phyloP scores from a whole-genome alignment of 64 coral and sea anemone genomes.

The Porites australiensis region DNA sequence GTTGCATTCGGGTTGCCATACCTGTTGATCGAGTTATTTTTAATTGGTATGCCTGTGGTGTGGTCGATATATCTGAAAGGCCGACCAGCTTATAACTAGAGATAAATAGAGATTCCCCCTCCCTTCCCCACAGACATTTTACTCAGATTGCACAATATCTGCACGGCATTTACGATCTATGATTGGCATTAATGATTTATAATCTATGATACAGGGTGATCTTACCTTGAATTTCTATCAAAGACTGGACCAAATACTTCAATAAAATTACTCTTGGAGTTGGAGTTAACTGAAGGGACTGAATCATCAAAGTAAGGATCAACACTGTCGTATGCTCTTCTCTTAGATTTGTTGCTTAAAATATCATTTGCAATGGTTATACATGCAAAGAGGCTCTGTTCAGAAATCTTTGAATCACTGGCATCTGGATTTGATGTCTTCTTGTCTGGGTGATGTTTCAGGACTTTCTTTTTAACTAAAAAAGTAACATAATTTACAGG shows the following conservation, averaged over 20 bases:
- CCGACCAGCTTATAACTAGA: too few species aligned
- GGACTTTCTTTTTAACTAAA: conserved; percentile 92
- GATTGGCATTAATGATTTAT: too few species aligned
- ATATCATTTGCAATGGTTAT: conserved; percentile 95
- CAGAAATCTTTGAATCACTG: conserved; percentile 13
- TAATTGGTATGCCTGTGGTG: too few species aligned
- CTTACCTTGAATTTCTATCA: conserved; percentile 93
- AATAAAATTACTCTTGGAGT: conserved; percentile 88
- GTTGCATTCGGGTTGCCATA: too few species aligned
- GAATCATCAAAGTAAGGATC: conserved; percentile 90
- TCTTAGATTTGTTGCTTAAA: conserved; percentile 68
- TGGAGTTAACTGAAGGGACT: conserved; percentile 76
- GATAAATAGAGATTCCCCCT: too few species aligned
- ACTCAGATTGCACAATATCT: too few species aligned
- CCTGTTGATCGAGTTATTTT: too few species aligned
- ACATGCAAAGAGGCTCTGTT: conserved; percentile 88
- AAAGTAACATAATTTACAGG: neutral
- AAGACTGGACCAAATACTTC: conserved; percentile 90
- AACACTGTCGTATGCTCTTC: conserved; percentile 93
- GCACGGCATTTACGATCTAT: too few species aligned
- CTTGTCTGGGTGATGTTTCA: conserved; percentile 97
- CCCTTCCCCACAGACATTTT: too few species aligned
- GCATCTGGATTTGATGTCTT: conserved; percentile 37
- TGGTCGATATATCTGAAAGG: too few species aligned
- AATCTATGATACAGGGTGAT: neutral